Evolutionary conservation across 2,888 invertebrate genomes (phyloP).

Genomic region (Baccha elongata): DNA sequence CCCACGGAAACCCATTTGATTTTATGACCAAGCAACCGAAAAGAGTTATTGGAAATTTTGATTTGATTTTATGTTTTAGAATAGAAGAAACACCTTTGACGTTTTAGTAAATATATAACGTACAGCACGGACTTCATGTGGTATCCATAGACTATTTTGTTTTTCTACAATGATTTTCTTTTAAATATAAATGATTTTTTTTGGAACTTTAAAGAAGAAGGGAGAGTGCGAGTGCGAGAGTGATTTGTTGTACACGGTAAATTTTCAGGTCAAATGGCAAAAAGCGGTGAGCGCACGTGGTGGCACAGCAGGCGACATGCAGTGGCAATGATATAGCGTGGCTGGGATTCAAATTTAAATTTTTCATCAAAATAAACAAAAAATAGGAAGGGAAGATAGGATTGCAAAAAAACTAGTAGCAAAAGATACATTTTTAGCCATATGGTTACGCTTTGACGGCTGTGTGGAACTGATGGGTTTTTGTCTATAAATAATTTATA

Average conservation of each 20-base stretch:
- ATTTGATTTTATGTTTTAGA: slow-evolving; percentile 74
- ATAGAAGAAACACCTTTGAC: slow-evolving; percentile 72
- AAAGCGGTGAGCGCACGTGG: slow-evolving; percentile 68
- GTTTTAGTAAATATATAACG: slow-evolving; percentile 47
- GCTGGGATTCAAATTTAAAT: too few species aligned
- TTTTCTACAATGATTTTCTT: slow-evolving; percentile 12
- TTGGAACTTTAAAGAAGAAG: background rate
- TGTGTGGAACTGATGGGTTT: slow-evolving; percentile 12
- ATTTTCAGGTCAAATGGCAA: slow-evolving; percentile 66
- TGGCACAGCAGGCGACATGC: slow-evolving; percentile 63
- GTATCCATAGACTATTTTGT: background rate
- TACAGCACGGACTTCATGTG: slow-evolving; percentile 48
- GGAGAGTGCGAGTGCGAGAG: slow-evolving; percentile 57
- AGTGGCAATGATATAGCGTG: background rate
- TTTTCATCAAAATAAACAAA: slow-evolving; percentile 16
- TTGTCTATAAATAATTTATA: slow-evolving; percentile 43
- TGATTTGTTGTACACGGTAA: slow-evolving; percentile 70
- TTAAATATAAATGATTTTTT: too few species aligned
- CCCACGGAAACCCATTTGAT: slow-evolving; percentile 73
- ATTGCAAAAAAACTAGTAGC: background rate
- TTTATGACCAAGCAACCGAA: slow-evolving; percentile 72
- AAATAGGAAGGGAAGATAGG: slow-evolving; percentile 2
- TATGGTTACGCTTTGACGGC: slow-evolving; percentile 49
- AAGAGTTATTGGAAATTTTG: slow-evolving; percentile 73
- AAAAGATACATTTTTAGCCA: background rate